Conservation (phyloP, 2,113 vertebrate species). For the Dissostichus mawsoni region DNA sequence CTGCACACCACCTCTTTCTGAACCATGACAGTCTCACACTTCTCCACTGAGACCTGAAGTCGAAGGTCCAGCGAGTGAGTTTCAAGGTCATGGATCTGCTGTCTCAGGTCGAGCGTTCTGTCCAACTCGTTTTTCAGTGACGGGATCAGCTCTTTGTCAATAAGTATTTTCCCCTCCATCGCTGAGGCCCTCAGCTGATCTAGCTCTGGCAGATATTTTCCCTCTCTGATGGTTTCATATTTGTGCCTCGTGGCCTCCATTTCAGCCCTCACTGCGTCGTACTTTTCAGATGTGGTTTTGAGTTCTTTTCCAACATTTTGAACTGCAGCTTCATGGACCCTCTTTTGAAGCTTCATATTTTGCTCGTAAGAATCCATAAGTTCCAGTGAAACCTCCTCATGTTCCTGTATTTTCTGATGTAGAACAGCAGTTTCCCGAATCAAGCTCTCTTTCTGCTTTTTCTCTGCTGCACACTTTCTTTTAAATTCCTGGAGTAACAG, state of each 20-base stretch:
- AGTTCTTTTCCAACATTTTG: background rate
- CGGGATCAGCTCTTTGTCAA: background rate
- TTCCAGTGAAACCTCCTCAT: too few species aligned
- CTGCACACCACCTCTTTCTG: background rate
- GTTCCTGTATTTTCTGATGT: too few species aligned
- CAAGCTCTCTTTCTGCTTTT: too few species aligned
- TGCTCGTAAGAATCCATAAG: too few species aligned
- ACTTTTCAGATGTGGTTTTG: background rate
- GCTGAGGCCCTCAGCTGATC: background rate
- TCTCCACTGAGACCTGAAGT: background rate
- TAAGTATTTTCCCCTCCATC: background rate
- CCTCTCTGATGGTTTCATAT: background rate
- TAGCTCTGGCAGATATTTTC: background rate
- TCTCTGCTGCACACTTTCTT: too few species aligned
- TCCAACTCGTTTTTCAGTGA: background rate
- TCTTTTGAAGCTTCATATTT: background rate
- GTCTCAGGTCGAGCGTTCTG: background rate
- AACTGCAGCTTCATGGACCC: background rate
- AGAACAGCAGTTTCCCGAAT: too few species aligned
- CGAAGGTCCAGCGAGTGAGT: background rate
- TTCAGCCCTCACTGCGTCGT: background rate
- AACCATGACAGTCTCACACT: background rate
- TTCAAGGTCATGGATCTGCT: background rate
- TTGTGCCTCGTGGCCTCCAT: background rate
- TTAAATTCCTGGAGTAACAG: too few species aligned